Base-by-base conservation (phyloP, 2,113 vertebrate genomes). In the Tetrax tetrax region DNA sequence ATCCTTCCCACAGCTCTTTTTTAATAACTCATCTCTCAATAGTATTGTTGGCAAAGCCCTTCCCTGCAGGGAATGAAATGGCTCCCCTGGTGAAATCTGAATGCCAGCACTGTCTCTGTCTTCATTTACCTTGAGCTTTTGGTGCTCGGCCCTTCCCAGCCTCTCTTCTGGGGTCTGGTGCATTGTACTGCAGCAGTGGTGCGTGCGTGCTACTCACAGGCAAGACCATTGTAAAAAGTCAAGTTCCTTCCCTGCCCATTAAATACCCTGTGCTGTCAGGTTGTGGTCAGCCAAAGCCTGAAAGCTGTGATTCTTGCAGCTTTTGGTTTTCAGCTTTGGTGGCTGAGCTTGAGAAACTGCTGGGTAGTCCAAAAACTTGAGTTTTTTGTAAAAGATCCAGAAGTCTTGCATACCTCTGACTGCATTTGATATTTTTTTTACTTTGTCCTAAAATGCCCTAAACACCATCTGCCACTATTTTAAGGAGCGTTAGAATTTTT, bases 1-100 rank as follows among this genome's bases (percentile, higher is more conserved):
- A 18, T 77, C 74, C 47, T 95, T 89, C 70, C 87, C 45, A 87
- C 66, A 65, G 95, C 35, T 70, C n/a, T 96, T 93, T 87, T 93
- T 53, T 57, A 83, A 91, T 87, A 95, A 93, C 59, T 18, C 28
- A 17, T 64, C 45, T 29, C 72, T 91, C 91, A 89, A 33, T 17
- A 69, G 60, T 6, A 31, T 48, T 87, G 72, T 45, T 95, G 83
- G 93, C 60, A 95, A 91, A 92, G 43, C 24, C 57, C 16, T 25
- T 71, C 33, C 18, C 90, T 85, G 78, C 48, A 74, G 83, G 60
- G 64, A 63, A 47, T 38, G 47, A 59, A 86, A 77, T 43, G 12
- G 18, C 3, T 83, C 15, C 63, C 50, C 31, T 75, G 43, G 69
- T 71, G 69, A 68, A 74, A 89, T n/a, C 1, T 5, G 17, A 78